Conservation (phyloP, 1,140 invertebrate genomes). For the Caerostris extrusa region DNA sequence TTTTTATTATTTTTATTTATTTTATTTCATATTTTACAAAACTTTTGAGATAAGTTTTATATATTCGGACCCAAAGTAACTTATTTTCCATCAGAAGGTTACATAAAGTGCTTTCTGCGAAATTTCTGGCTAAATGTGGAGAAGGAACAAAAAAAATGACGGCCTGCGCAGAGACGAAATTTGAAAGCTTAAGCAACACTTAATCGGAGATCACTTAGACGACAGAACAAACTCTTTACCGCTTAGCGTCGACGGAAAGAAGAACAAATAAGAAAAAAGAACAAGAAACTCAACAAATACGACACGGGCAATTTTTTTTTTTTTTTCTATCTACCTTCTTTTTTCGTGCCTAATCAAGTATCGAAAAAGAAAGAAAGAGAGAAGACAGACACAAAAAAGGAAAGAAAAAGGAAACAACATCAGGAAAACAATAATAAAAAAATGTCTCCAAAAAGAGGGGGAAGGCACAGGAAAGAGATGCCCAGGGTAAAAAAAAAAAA, state of each 20-base stretch:
- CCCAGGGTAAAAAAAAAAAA: not conserved
- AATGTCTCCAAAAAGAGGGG: not conserved
- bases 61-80: too few relatives aligned
- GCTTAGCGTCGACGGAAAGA: not conserved
- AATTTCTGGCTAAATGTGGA: not conserved
- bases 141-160: slow-evolving; percentile 10
- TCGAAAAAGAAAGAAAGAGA: slow-evolving; percentile 41
- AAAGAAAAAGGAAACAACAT: too few relatives aligned
- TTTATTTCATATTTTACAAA: too few relatives aligned
- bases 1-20: too few relatives aligned
- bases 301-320: slow-evolving; percentile 36
- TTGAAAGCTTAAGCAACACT: slow-evolving; percentile 73
- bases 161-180: slow-evolving; percentile 1
- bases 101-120: not conserved
- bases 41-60: too few relatives aligned
- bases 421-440: not conserved
- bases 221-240: slow-evolving; percentile 39
- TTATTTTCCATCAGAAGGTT: not conserved
- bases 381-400: not conserved
- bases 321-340: slow-evolving; percentile 15
- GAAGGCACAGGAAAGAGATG: not conserved
- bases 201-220: slow-evolving; percentile 58
- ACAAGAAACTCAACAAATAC: slow-evolving; percentile 28
- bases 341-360: slow-evolving; percentile 44
- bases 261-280: not conserved